Evolutionary conservation across 2,888 invertebrate genomes (phyloP).

Genomic region (Dryobota labecula): DNA sequence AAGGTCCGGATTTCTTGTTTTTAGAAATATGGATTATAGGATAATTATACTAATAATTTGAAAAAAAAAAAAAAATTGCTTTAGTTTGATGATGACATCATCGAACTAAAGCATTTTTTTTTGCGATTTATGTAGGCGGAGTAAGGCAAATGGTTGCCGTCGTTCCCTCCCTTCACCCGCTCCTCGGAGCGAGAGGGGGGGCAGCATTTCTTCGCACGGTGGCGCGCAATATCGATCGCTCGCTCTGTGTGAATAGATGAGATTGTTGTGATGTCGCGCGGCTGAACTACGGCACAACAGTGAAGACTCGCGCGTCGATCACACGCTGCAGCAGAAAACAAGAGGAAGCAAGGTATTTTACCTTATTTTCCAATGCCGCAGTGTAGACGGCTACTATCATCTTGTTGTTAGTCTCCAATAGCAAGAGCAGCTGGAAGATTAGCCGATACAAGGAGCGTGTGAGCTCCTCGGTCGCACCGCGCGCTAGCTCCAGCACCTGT

Average conservation of each 20-base stretch:
- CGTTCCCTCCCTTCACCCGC: background rate
- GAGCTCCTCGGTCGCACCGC: conserved; percentile 96
- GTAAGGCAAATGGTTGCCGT: background rate
- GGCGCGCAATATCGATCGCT: background rate
- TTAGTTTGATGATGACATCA: too few species aligned
- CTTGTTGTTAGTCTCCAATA: conserved; percentile 97
- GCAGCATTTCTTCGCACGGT: too few species aligned
- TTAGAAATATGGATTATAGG: background rate
- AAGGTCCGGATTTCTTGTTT: background rate
- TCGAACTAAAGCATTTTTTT: too few species aligned
- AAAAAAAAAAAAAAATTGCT: too few species aligned
- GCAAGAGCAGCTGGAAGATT: conserved; percentile 95
- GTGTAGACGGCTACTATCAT: conserved; percentile 92
- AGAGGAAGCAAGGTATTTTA: conserved; percentile 49
- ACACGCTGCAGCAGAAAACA: background rate
- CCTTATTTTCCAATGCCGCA: conserved; percentile 86
- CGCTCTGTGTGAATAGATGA: too few species aligned
- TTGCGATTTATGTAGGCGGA: background rate
- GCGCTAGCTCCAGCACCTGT: conserved; percentile 95
- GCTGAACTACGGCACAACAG: conserved; percentile 22
- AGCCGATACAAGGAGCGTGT: conserved; percentile 97
- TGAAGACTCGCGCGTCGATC: background rate
- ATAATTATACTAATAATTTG: background rate
- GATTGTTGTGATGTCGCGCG: background rate
- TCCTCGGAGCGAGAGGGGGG: too few species aligned